Conservation (phyloP, 2,888 invertebrate genomes). For the Dimorphilus gyrociliatus region DNA sequence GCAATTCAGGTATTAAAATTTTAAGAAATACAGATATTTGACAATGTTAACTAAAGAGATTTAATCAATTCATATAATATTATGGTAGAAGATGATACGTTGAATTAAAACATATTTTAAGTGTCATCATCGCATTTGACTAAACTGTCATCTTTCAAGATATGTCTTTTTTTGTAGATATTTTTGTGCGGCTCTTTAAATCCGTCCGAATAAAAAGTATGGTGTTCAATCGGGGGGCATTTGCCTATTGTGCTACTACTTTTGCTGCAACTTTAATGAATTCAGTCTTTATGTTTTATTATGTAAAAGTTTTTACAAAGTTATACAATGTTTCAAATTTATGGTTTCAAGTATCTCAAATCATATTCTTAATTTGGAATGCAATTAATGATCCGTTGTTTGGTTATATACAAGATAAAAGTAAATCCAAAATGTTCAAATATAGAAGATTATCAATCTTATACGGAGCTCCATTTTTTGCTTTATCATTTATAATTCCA, state of each 20-base stretch:
- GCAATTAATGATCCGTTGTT: constrained; percentile 40
- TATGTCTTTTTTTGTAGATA: no score
- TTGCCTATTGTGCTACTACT: constrained; percentile 18
- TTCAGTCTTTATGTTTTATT: constrained; percentile 37
- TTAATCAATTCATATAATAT: no score
- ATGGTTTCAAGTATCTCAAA: constrained; percentile 38
- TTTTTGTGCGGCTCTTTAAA: no score
- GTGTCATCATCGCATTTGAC: no score
- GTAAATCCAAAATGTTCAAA: constrained; percentile 22
- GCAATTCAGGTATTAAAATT: no score
- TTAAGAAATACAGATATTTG: no score
- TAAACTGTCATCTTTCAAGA: no score
- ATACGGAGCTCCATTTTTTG: constrained; percentile 35
- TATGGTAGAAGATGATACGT: no score
- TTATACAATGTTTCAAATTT: constrained; percentile 32
- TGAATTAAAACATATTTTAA: no score
- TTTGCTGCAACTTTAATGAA: constrained; percentile 23
- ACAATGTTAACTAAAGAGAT: no score
- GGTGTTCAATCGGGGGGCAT: constrained; percentile 7
- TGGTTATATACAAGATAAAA: constrained; percentile 33
- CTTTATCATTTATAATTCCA: constrained; percentile 30
- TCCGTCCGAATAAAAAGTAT: no score
- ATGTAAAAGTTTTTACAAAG: constrained; percentile 38
- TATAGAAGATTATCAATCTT: constrained; percentile 34
- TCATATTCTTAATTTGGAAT: constrained; percentile 39